Evolutionary conservation across 2,888 invertebrate species (phyloP).

Genomic region (Drosophila lacicola): DNA sequence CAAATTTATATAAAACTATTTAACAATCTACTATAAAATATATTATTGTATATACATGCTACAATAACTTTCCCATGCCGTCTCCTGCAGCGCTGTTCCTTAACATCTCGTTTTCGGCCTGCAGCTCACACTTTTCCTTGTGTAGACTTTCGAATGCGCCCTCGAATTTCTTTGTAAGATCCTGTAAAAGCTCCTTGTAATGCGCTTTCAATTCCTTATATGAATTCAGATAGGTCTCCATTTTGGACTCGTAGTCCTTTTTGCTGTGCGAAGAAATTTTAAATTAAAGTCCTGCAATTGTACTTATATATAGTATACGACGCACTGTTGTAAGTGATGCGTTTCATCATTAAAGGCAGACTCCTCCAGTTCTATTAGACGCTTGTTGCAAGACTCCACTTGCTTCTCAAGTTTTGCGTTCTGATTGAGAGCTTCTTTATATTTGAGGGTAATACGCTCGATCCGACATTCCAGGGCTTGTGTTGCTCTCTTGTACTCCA

Average conservation of each 20-base stretch:
- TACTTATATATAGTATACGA: constrained; percentile 1
- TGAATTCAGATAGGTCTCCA: constrained; percentile 59
- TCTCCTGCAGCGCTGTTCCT: constrained; percentile 37
- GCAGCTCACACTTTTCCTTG: constrained; percentile 86
- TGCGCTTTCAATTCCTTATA: constrained; percentile 74
- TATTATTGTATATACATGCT: background rate
- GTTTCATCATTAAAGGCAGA: constrained; percentile 87
- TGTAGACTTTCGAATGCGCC: constrained; percentile 86
- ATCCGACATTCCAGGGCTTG: constrained; percentile 83
- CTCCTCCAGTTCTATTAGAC: constrained; percentile 86
- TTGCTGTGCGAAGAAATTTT: constrained; percentile 27
- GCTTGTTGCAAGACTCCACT: constrained; percentile 84
- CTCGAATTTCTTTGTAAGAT: constrained; percentile 88
- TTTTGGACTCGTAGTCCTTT: constrained; percentile 64
- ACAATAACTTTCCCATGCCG: background rate
- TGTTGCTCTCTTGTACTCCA: constrained; percentile 62
- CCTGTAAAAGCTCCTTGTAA: constrained; percentile 88
- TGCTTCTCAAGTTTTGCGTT: constrained; percentile 79
- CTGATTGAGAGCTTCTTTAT: constrained; percentile 67
- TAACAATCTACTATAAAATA: constrained; percentile 44
- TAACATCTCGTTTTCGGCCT: constrained; percentile 84
- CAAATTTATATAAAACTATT: constrained; percentile 24
- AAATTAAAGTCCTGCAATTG: background rate
- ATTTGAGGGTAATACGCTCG: constrained; percentile 72
- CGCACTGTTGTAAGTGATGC: constrained; percentile 7